Base-by-base conservation (phyloP, 2,797 vertebrate species). In the Muscicapa comitata region DNA sequence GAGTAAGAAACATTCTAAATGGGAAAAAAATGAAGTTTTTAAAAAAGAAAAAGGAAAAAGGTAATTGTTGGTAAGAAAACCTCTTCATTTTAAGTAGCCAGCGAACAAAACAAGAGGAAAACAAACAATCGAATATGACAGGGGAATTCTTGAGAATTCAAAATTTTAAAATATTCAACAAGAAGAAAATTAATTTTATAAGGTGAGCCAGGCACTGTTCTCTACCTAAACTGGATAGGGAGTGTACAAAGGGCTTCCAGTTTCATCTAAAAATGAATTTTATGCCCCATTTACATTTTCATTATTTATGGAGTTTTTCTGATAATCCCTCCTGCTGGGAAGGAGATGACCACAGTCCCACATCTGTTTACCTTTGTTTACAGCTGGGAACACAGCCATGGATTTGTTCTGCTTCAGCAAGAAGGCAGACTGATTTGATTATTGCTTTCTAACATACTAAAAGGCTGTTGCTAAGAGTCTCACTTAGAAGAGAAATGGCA, bases 301-400 rank as follows among this genome's bases (percentile, higher is more conserved):
- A 86, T 91, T 92, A 88, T 96, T 92, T 92, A 90, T 74, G 31
- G 76, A 61, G 43, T 76, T 92, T 95, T 94, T 73, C 90, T 91
- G 77, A 78, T 94, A 92, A 93, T 80, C 84, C 13, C 35, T 90
- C 76, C 87, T 89, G 73, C 73, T 72, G 73, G 81, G 85, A 95
- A 88, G 77, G 81, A 89, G 88, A 67, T 94, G 95, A 89, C 94
- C 94, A 61, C 42, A 88, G 58, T 59, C 73, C 70, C 48, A 86
- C 85, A 87, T 91, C 89, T 95, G 82, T 88, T 95, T 93, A 96
- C 94, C 87, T 96, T 90, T 94, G 93, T 95, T 96, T 96, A 95
- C 79, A 77, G 67, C 88, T 93, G 92, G 93, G 94, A 95, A 94
- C 89, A 90, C n/a, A 88, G 94, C 80, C 88, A 94, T 24, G 45